Evolutionary conservation across 2,797 vertebrate genomes (phyloP).

Genomic region (Graptemys geographica): DNA sequence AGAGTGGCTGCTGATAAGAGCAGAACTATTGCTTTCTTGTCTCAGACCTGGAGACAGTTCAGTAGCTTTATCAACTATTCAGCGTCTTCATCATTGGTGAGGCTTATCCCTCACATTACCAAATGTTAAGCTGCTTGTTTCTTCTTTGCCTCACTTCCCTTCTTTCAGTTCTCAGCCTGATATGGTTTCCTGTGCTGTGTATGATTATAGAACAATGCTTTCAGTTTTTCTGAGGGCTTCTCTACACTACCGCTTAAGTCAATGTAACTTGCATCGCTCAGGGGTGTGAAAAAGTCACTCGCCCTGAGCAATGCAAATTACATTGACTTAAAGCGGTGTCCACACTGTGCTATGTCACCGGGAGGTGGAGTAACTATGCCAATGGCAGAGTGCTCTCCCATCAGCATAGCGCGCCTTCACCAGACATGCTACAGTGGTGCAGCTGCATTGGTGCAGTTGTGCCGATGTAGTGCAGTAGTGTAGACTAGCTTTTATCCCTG

Average conservation of each 20-base stretch:
- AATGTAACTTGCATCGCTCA: no score
- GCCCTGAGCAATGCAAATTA: no score
- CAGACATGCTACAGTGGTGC: no score
- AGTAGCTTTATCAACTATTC: conserved; percentile 79
- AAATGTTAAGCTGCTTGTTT: conserved; percentile 57
- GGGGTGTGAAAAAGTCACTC: no score
- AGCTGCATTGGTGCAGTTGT: no score
- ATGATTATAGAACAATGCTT: conserved; percentile 56
- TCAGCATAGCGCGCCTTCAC: no score
- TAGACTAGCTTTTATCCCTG: neutral
- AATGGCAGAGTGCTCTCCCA: no score
- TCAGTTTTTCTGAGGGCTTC: conserved; percentile 37
- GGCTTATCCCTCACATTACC: conserved; percentile 57
- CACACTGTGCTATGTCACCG: no score
- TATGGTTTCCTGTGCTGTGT: conserved; percentile 50
- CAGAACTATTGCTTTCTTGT: conserved; percentile 76
- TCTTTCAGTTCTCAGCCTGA: conserved; percentile 17
- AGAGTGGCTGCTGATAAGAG: conserved; percentile 77
- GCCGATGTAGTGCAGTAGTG: no score
- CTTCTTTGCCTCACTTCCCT: neutral
- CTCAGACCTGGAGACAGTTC: conserved; percentile 77
- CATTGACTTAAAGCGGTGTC: no score
- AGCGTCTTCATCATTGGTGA: conserved; percentile 63
- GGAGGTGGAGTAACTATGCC: no score
- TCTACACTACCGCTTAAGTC: no score